Evolutionary conservation across 2,113 vertebrate species (phyloP).

Genomic region (Protobothrops flavoviridis): DNA sequence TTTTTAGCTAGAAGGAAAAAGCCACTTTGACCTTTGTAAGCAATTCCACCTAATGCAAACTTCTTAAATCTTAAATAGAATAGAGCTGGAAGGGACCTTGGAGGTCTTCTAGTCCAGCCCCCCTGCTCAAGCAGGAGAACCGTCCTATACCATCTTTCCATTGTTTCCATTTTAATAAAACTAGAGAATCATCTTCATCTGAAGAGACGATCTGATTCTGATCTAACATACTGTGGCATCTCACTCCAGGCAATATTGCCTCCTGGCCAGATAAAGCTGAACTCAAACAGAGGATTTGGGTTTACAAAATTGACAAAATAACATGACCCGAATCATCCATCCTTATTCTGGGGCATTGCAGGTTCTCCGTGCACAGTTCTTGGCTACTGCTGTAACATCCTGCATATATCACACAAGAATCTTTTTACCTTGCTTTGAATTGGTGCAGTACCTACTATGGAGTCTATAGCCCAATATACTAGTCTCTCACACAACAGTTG

Average conservation of each 20-base stretch:
- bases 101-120: too few relatives aligned
- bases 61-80: background rate
- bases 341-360: background rate
- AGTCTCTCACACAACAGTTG: background rate
- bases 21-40: background rate
- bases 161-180: background rate
- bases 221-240: background rate
- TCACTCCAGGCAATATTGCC: background rate
- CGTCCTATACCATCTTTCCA: background rate
- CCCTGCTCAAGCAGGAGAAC: too few relatives aligned
- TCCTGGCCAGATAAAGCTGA: background rate
- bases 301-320: background rate
- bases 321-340: background rate
- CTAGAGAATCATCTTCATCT: background rate
- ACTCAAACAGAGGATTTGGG: background rate
- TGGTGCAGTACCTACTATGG: background rate
- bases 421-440: background rate
- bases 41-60: background rate
- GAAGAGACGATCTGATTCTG: background rate
- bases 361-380: background rate
- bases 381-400: background rate
- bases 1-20: background rate
- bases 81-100: too few relatives aligned
- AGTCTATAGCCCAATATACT: background rate
- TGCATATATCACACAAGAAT: background rate